phyloP scores from a whole-genome alignment of 2,888 invertebrate genomes.

The Hypselothyrea guttata region DNA sequence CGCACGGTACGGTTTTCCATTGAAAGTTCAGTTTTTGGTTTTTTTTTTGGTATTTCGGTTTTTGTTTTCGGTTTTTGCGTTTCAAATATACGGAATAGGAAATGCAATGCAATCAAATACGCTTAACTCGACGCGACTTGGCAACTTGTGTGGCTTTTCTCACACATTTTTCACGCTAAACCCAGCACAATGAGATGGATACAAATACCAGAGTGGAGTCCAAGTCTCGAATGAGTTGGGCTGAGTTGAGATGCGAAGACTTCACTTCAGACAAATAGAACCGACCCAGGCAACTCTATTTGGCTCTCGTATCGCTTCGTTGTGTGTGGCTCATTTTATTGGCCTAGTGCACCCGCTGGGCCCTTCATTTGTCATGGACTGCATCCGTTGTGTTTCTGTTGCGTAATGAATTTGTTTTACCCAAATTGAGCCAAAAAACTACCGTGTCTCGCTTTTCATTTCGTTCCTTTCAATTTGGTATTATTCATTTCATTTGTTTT shows the following conservation, averaged over 20 bases:
- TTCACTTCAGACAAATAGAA: too few species aligned
- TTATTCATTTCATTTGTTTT: conserved; percentile 24
- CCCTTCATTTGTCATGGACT: conserved; percentile 66
- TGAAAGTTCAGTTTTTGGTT: conserved; percentile 53
- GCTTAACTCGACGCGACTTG: conserved; percentile 37
- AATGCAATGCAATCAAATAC: conserved; percentile 69
- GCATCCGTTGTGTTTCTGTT: conserved; percentile 43
- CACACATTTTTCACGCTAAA: conserved; percentile 72
- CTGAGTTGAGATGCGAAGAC: background rate
- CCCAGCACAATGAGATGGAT: background rate
- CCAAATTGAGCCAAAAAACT: conserved; percentile 49
- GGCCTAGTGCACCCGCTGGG: conserved; percentile 53
- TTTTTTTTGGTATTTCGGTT: background rate
- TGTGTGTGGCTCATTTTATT: conserved; percentile 54
- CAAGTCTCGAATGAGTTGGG: conserved; percentile 7
- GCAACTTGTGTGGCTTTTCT: conserved; percentile 73
- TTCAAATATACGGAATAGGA: conserved; percentile 34
- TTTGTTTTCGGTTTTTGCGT: too few species aligned
- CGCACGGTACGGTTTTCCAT: conserved; percentile 48
- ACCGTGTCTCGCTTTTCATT: conserved; percentile 53
- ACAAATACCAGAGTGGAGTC: background rate
- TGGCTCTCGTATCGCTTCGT: conserved; percentile 12
- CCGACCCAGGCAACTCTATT: conserved; percentile 3
- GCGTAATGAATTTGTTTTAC: conserved; percentile 70
- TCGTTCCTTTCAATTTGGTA: conserved; percentile 24